Conservation (phyloP, 1,140 invertebrate genomes). For the Drosophila pectinifera region DNA sequence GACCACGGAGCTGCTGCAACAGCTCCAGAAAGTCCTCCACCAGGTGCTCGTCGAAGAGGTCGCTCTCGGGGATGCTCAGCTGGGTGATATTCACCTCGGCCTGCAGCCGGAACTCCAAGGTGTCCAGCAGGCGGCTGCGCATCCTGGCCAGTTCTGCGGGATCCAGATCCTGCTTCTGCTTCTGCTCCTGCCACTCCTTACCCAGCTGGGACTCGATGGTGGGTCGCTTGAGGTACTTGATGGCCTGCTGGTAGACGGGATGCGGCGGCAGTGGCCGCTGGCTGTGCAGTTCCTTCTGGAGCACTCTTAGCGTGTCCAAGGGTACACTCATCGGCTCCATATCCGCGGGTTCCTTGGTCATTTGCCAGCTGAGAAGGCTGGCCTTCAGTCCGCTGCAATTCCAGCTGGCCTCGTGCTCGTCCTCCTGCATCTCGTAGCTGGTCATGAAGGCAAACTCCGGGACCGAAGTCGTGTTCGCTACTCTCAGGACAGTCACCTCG, state of each 20-base stretch:
- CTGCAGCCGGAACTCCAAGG: constrained; percentile 56
- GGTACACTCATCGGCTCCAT: constrained; percentile 37
- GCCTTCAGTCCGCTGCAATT: constrained; percentile 49
- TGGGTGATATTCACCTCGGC: constrained; percentile 78
- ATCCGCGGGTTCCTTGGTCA: not conserved
- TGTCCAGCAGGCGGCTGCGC: constrained; percentile 51
- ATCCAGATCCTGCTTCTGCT: not conserved
- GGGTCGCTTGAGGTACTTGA: constrained; percentile 56
- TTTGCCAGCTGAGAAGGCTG: constrained; percentile 51
- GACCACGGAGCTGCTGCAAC: constrained; percentile 45
- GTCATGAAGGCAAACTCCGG: constrained; percentile 66
- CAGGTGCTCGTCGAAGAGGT: constrained; percentile 72
- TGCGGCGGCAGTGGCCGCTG: not conserved
- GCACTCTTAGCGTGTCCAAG: constrained; percentile 6
- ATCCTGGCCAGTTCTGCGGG: constrained; percentile 20
- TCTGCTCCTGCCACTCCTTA: constrained; percentile 20
- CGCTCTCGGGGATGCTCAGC: constrained; percentile 76
- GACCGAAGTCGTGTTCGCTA: not conserved
- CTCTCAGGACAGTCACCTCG: constrained; percentile 50
- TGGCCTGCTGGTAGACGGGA: constrained; percentile 53
- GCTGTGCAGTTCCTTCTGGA: constrained; percentile 37
- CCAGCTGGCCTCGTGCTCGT: constrained; percentile 40
- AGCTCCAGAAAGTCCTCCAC: constrained; percentile 68
- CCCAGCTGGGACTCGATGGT: constrained; percentile 41
- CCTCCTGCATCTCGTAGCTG: constrained; percentile 56